Conservation (phyloP, 2,888 invertebrate species). For the Doris montereyensis region DNA sequence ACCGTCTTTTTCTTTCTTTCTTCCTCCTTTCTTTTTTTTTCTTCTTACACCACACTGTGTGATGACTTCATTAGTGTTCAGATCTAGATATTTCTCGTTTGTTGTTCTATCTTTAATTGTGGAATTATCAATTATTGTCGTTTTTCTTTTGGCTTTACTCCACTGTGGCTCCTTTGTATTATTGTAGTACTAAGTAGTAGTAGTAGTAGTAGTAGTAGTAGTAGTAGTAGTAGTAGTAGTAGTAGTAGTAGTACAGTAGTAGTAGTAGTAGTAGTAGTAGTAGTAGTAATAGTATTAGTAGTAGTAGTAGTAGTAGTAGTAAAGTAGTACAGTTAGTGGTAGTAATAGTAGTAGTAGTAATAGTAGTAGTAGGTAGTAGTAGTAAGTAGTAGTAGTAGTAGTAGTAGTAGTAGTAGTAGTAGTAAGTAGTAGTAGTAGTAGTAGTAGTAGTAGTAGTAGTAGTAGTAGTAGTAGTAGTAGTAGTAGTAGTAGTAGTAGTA, state of each 20-base stretch:
- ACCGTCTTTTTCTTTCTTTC: too few relatives aligned
- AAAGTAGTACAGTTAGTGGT: not conserved
- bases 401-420: constrained; percentile 2
- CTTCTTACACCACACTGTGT: too few relatives aligned
- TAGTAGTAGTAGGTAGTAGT: constrained; percentile 7
- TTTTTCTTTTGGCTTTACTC: too few relatives aligned
- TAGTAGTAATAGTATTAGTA: not conserved
- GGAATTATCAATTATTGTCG: too few relatives aligned
- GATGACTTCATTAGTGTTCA: too few relatives aligned
- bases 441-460: constrained; percentile 31
- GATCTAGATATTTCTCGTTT: too few relatives aligned
- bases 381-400: constrained; percentile 1
- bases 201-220: constrained; percentile 28
- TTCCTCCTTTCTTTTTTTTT: too few relatives aligned
- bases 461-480: constrained; percentile 30
- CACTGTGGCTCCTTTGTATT: too few relatives aligned
- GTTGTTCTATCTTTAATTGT: too few relatives aligned
- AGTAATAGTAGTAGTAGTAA: constrained; percentile 2
- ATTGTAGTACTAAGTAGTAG: too few relatives aligned
- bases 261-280: not conserved
- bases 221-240: constrained; percentile 27
- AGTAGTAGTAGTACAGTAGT: not conserved
- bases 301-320: not conserved
- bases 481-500: constrained; percentile 36
- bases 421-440: constrained; percentile 23